These are phyloP conservation scores for Allobates femoralis DNA, from an alignment of 2,797 vertebrate genomes.

Conservation along the genomic window DNA sequence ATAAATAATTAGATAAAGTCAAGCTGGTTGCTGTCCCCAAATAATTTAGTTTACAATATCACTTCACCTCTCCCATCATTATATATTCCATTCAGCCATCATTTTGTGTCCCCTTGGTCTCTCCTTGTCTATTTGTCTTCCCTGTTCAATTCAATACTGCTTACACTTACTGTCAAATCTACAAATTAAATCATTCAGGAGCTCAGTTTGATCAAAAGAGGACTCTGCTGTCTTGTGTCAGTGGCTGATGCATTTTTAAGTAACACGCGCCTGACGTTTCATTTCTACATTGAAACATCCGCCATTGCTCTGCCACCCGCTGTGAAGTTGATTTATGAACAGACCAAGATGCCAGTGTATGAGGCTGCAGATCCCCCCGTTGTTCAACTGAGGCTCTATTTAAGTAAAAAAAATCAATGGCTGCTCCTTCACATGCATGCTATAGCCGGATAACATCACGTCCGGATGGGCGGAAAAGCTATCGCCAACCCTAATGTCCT, in stretches of 20 bases:
- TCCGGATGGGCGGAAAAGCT: background rate
- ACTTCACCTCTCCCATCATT: slow-evolving; percentile 60
- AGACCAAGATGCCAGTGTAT: slow-evolving; percentile 59
- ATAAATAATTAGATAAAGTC: slow-evolving; percentile 63
- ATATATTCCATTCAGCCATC: slow-evolving; percentile 59
- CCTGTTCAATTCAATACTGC: slow-evolving; percentile 63
- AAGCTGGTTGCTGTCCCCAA: slow-evolving; percentile 60
- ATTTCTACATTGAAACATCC: slow-evolving; percentile 60
- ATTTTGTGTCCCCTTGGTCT: slow-evolving; percentile 57
- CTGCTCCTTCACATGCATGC: slow-evolving; percentile 52
- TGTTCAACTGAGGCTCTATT: slow-evolving; percentile 55
- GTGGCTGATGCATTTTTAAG: slow-evolving; percentile 64
- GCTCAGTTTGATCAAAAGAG: slow-evolving; percentile 63
- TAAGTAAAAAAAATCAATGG: slow-evolving; percentile 54
- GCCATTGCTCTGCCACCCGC: slow-evolving; percentile 60
- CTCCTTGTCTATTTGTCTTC: slow-evolving; percentile 64
- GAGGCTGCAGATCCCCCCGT: slow-evolving; percentile 51
- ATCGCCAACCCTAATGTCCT: background rate
- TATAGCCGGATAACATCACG: slow-evolving; percentile 39
- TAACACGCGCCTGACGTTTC: slow-evolving; percentile 63
- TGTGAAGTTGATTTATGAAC: slow-evolving; percentile 63
- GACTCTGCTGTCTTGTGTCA: slow-evolving; percentile 63
- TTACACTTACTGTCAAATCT: slow-evolving; percentile 64
- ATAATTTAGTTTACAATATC: slow-evolving; percentile 62
- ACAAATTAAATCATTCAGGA: slow-evolving; percentile 64